Conservation (phyloP, 2,888 invertebrate species). For the Agonum fuliginosum region DNA sequence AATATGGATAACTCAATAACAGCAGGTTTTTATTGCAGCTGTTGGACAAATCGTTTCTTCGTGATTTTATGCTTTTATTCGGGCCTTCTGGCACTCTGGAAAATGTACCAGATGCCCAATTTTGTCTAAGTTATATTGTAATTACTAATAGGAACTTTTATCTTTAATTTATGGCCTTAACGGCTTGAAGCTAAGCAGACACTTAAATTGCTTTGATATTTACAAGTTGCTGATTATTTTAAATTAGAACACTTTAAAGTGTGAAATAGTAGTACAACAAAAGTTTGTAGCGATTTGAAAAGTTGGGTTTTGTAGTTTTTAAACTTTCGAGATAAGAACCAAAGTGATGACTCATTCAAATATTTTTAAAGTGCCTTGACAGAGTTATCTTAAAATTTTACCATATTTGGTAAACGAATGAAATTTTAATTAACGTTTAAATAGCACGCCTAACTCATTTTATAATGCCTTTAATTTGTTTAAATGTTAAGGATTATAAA, state of each 20-base stretch:
- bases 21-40: conserved; percentile 38
- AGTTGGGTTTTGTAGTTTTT: too few species aligned
- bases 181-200: conserved; percentile 8
- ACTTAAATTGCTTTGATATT: conserved; percentile 22
- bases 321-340: not conserved
- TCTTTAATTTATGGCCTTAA: conserved; percentile 19
- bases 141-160: conserved; percentile 20
- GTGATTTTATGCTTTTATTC: conserved; percentile 22
- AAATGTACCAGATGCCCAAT: conserved; percentile 38
- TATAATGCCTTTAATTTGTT: too few species aligned
- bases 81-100: conserved; percentile 11
- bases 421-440: too few species aligned
- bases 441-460: too few species aligned
- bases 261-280: conserved; percentile 6
- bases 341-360: conserved; percentile 8
- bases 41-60: conserved; percentile 24
- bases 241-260: conserved; percentile 24
- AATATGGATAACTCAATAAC: conserved; percentile 50
- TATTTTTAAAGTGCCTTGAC: conserved; percentile 30
- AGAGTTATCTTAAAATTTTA: conserved; percentile 10
- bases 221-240: conserved; percentile 12
- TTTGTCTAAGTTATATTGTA: conserved; percentile 14
- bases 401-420: conserved; percentile 18
- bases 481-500: too few species aligned
- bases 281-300: too few species aligned